Evolutionary conservation across 2,888 invertebrate genomes (phyloP).

Genomic region (Harmothoe impar): DNA sequence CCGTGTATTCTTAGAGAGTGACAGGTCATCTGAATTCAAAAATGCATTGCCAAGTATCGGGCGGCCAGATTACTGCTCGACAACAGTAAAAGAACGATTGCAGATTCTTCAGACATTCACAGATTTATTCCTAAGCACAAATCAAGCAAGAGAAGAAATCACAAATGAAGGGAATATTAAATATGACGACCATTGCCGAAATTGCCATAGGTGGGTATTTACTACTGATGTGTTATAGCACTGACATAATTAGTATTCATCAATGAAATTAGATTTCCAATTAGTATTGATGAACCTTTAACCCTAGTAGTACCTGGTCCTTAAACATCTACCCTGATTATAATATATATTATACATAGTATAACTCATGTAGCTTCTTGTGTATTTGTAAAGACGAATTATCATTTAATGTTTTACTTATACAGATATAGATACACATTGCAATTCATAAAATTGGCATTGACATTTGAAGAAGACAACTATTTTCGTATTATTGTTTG

Average conservation of each 20-base stretch:
- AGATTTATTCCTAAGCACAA: constrained; percentile 96
- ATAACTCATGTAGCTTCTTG: no score
- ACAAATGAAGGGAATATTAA: constrained; percentile 91
- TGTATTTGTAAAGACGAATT: no score
- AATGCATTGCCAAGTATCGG: constrained; percentile 77
- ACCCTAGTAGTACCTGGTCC: no score
- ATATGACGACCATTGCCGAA: constrained; percentile 84
- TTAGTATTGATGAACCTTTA: no score
- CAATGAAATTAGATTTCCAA: no score
- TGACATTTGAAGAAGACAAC: no score
- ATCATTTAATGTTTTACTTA: no score
- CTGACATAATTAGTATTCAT: not conserved
- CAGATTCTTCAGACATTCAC: constrained; percentile 91
- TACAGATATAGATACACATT: no score
- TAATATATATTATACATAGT: no score
- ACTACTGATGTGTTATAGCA: constrained; percentile 16
- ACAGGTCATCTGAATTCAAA: constrained; percentile 84
- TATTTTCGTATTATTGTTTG: no score
- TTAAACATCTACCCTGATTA: no score
- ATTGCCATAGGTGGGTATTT: constrained; percentile 78
- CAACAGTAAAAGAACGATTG: constrained; percentile 79
- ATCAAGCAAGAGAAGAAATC: constrained; percentile 95
- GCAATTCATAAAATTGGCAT: no score
- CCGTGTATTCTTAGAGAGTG: constrained; percentile 95
- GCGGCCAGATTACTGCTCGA: constrained; percentile 79